phyloP scores from a whole-genome alignment of 2,888 invertebrate species.

The Frankliniella fusca region DNA sequence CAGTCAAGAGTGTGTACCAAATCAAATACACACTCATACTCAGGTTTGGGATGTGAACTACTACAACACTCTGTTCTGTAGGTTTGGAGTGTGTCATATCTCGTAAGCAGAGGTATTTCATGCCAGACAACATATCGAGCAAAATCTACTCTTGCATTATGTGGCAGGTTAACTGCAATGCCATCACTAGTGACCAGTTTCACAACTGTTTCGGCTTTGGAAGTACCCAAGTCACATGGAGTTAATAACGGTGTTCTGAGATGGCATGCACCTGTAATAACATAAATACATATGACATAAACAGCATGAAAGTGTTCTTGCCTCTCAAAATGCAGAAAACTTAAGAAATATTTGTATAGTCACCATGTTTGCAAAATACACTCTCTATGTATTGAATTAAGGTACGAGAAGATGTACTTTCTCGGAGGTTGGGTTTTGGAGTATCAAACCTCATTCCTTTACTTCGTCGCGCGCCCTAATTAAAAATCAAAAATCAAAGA shows the following conservation, averaged over 20 bases:
- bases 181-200: background rate
- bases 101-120: background rate
- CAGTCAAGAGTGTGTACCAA: no score
- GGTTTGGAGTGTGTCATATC: constrained; percentile 4
- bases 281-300: background rate
- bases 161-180: background rate
- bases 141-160: background rate
- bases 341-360: background rate
- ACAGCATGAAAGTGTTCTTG: background rate
- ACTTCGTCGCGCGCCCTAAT: no score
- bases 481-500: no score
- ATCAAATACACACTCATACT: background rate
- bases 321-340: background rate
- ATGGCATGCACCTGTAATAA: background rate
- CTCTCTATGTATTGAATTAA: background rate
- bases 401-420: background rate
- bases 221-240: background rate
- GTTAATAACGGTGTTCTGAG: background rate
- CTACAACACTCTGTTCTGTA: background rate
- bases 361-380: background rate
- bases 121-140: background rate
- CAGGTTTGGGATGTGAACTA: background rate
- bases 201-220: background rate
- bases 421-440: background rate
- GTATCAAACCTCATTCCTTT: no score